Percentiles rank a stretch among this genome's conserved stretches.
These are phyloP conservation scores for Grallaria varia DNA, from an alignment of 2,113 vertebrate genomes.

Conservation along the genomic window DNA sequence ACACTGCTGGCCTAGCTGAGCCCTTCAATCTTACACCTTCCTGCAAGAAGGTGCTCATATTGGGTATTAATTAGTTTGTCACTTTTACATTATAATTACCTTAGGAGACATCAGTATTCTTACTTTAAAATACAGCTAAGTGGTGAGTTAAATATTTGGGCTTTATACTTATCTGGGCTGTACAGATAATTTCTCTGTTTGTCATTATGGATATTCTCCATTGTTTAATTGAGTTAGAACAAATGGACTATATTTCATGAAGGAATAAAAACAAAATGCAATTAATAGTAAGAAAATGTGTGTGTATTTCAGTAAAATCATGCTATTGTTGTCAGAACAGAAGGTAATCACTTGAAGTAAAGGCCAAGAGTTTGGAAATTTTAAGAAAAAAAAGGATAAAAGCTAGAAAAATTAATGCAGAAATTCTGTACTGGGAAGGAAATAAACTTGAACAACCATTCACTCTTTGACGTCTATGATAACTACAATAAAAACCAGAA, in stretches of 20 bases:
- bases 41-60: background rate
- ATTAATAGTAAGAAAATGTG: background rate
- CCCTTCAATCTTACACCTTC: background rate
- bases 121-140: background rate
- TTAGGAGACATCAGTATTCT: background rate
- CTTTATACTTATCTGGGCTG: background rate
- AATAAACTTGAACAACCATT: background rate
- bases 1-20: background rate
- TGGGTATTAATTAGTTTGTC: background rate
- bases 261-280: conserved; percentile 23
- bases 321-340: background rate
- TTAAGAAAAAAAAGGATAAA: background rate
- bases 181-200: background rate
- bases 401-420: background rate
- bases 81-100: background rate
- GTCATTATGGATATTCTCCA: background rate
- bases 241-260: background rate
- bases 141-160: background rate
- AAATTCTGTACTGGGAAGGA: background rate
- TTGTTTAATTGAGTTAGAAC: background rate
- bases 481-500: background rate
- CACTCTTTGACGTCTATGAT: background rate
- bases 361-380: background rate
- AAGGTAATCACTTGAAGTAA: background rate
- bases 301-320: background rate